A percentile compares a stretch with the other conserved stretches of the same genome.
Evolutionary conservation across 2,113 vertebrate genomes (phyloP).

Genomic region (Perognathus longimembris): DNA sequence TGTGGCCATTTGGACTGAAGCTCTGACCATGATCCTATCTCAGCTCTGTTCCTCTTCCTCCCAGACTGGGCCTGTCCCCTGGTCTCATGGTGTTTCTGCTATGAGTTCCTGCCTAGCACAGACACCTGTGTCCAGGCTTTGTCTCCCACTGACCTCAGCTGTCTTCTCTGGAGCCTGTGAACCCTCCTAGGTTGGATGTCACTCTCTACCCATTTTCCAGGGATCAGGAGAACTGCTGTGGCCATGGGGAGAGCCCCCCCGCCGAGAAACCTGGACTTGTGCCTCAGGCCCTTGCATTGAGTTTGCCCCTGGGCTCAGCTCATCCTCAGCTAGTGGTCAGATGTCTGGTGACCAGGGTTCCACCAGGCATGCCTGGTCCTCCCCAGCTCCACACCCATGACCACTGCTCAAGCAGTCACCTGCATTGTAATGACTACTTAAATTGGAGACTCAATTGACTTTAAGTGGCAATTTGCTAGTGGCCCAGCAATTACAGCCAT

Average conservation of each 20-base stretch:
- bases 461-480: slow-evolving; percentile 52
- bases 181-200: too few relatives aligned
- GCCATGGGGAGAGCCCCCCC: not conserved
- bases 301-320: not conserved
- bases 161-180: too few relatives aligned
- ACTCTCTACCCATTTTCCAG: not conserved
- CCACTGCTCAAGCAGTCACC: slow-evolving; percentile 25
- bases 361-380: not conserved
- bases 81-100: not conserved
- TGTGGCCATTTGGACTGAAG: not conserved
- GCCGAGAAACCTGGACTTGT: not conserved
- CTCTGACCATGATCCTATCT: too few relatives aligned
- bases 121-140: not conserved
- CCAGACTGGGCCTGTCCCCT: not conserved
- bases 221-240: too few relatives aligned
- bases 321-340: not conserved
- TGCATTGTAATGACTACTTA: slow-evolving; percentile 84
- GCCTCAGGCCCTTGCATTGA: not conserved
- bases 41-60: too few relatives aligned
- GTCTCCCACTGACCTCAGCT: not conserved
- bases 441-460: slow-evolving; percentile 56
- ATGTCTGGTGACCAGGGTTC: not conserved
- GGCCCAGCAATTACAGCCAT: slow-evolving; percentile 77
- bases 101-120: not conserved
- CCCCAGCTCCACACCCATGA: slow-evolving; percentile 32